Evolutionary conservation across 2,888 invertebrate genomes (phyloP), one percentile per base, ranked within the genome.

Genomic region (Pammene aurita): DNA sequence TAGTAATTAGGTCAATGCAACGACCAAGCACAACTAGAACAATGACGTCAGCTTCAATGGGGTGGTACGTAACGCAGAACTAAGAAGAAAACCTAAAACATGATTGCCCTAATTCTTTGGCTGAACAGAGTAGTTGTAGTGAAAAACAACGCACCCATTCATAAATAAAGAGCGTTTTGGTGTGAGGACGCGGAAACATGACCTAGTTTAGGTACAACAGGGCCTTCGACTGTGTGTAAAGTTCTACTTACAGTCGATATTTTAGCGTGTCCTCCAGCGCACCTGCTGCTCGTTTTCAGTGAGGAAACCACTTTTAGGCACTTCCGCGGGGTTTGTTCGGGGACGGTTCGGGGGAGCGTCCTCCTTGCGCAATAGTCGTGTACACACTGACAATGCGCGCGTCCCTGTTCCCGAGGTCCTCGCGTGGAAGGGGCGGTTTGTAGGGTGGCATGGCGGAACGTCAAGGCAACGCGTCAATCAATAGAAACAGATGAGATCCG

Each of bases 391-490:
- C 85, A 84, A 84, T 91, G 92, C 92, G 92, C 89, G 88, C 87
- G 86, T 89, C 90, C 91, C 90, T 89, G 82, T 88, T 90, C 91
- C 90, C 88, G 85, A 81, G 86, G 89, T 88, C 88, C 91, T 90
- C 89, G 89, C 83, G 84, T 88, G 80, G 84, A 88, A 87, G 90
- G 92, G 92, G 90, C 85, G 87, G 89, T 78, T 84, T 76, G 81
- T 83, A 84, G 92, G 92, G 90, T 90, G 91, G 89, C 85, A 84
- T 87, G 79, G 88, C 81, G 84, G 83, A 84, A 81, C 84, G 84
- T 84, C 85, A 87, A 86, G 85, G 85, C 85, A 83, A 84, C 83
- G 85, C 87, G 87, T 91, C 91, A 92, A 92, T 92, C 92, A 92
- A 92, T 92, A 92, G 89, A 60, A 85, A 86, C 85, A 87, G 90